phyloP scores from a whole-genome alignment of 2,888 invertebrate species.

The Odontomyia ornata region DNA sequence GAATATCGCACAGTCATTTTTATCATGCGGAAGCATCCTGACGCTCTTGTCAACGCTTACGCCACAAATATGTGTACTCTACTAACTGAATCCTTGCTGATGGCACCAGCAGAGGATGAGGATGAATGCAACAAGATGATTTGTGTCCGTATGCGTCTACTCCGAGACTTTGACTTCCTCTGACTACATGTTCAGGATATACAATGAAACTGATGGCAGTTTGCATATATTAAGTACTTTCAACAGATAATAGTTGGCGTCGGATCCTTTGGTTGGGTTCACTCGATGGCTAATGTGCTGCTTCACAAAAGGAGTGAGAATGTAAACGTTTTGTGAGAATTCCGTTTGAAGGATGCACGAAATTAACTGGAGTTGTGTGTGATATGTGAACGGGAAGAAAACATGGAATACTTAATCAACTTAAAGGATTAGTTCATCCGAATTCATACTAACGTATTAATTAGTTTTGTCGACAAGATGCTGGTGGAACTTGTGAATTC shows the following conservation, averaged over 20 bases:
- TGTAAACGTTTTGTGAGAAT: too few relatives aligned
- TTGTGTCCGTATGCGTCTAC: constrained; percentile 8
- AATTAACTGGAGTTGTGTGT: too few relatives aligned
- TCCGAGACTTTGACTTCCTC: background rate
- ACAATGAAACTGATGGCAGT: constrained; percentile 5
- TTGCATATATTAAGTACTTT: constrained; percentile 20
- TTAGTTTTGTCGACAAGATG: too few relatives aligned
- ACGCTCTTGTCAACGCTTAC: background rate
- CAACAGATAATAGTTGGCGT: background rate
- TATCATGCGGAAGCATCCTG: constrained; percentile 1
- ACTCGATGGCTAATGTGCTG: too few relatives aligned
- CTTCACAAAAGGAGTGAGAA: too few relatives aligned
- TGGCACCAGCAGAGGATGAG: background rate
- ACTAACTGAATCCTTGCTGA: background rate
- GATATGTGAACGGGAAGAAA: too few relatives aligned
- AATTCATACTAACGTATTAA: too few relatives aligned
- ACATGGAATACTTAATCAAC: too few relatives aligned
- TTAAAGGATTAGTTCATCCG: too few relatives aligned
- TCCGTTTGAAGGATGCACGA: too few relatives aligned
- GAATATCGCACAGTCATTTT: constrained; percentile 4
- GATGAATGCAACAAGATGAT: constrained; percentile 28
- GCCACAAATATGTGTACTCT: background rate
- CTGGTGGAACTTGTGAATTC: too few relatives aligned
- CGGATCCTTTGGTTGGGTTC: too few relatives aligned
- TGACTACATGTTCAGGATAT: background rate